A percentile compares a stretch with the other conserved stretches of the same genome.
These are phyloP conservation scores for Corythucha ciliata DNA, from an alignment of 2,888 invertebrate species.

Conservation along the genomic window DNA sequence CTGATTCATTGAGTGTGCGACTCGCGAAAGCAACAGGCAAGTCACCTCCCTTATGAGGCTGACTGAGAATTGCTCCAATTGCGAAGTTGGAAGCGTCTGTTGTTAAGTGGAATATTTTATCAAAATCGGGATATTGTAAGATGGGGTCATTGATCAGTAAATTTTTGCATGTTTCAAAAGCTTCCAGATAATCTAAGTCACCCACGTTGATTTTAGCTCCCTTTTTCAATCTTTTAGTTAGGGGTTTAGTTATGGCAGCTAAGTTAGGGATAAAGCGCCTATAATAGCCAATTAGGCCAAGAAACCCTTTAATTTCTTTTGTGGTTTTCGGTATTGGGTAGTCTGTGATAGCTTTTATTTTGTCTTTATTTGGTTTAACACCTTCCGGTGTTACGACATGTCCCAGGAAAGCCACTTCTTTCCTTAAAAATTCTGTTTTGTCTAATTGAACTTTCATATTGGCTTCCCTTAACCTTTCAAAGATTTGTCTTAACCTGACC, in stretches of 20 bases:
- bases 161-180: constrained; percentile 16
- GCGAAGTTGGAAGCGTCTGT: constrained; percentile 35
- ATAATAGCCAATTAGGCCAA: constrained; percentile 26
- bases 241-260: constrained; percentile 16
- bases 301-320: constrained; percentile 22
- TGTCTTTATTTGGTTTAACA: constrained; percentile 23
- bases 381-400: constrained; percentile 19
- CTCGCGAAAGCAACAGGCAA: constrained; percentile 39
- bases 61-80: constrained; percentile 37
- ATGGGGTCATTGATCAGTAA: constrained; percentile 13
- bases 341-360: constrained; percentile 22
- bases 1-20: constrained; percentile 36
- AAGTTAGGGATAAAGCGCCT: constrained; percentile 11
- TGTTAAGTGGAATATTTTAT: constrained; percentile 14
- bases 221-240: constrained; percentile 21
- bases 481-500: constrained; percentile 11
- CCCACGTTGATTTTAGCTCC: constrained; percentile 26
- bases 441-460: constrained; percentile 23
- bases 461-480: constrained; percentile 15
- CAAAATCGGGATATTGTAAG: constrained; percentile 32
- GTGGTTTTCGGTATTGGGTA: constrained; percentile 18
- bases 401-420: constrained; percentile 23
- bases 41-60: constrained; percentile 36
- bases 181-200: constrained; percentile 15
- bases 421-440: constrained; percentile 18